These are phyloP conservation scores for Panagrolaimus sp. DNA, from an alignment of 1,140 invertebrate species.

Conservation along the genomic window DNA sequence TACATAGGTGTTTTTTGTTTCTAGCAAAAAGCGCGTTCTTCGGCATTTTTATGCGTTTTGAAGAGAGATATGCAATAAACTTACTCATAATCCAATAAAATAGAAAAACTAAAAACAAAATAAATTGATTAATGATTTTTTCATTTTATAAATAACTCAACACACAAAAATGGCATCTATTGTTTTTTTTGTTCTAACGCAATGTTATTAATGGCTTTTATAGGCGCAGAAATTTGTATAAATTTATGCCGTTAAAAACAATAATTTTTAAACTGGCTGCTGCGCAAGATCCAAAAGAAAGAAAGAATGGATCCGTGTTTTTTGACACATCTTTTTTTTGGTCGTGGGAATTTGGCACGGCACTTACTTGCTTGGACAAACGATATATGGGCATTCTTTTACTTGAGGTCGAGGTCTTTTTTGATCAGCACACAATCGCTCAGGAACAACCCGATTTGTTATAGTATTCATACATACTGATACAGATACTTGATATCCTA, in stretches of 20 bases:
- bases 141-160: not conserved
- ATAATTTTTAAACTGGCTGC: not conserved
- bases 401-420: slow-evolving; percentile 41
- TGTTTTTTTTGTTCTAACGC: no score
- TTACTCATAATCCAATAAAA: slow-evolving; percentile 22
- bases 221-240: no score
- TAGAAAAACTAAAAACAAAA: not conserved
- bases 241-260: not conserved
- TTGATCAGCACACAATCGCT: slow-evolving; percentile 46
- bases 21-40: no score
- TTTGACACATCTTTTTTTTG: not conserved
- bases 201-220: no score
- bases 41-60: no score
- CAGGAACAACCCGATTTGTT: slow-evolving; percentile 45
- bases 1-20: no score
- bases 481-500: slow-evolving; percentile 44
- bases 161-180: not conserved
- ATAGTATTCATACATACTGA: slow-evolving; percentile 49
- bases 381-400: slow-evolving; percentile 33
- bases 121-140: not conserved
- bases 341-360: not conserved
- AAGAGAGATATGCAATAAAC: not conserved
- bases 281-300: no score
- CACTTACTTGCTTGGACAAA: slow-evolving; percentile 50
- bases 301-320: not conserved